phyloP scores from a whole-genome alignment of 2,797 vertebrate species.

The Malacoctenus gilli region DNA sequence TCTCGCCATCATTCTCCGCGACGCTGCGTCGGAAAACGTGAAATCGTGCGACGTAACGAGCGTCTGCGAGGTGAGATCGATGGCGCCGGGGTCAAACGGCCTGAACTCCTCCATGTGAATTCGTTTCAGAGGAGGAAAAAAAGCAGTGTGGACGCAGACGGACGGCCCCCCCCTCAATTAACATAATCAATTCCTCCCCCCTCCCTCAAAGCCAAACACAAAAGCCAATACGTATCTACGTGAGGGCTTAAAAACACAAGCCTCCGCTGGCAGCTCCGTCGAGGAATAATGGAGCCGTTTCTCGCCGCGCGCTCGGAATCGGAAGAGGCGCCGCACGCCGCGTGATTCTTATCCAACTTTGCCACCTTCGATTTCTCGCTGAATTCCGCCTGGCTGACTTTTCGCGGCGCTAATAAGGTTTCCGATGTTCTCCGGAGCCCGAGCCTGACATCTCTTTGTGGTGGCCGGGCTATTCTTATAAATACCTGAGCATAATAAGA shows the following conservation, averaged over 20 bases:
- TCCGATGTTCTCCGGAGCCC: conserved; percentile 33
- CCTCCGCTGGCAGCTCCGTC: conserved; percentile 14
- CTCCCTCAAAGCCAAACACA: conserved; percentile 21
- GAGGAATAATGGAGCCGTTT: conserved; percentile 29
- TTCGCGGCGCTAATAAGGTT: conserved; percentile 54
- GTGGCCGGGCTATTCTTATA: conserved; percentile 48
- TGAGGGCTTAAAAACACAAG: conserved; percentile 25
- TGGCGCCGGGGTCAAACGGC: conserved; percentile 38
- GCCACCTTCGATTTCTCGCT: conserved; percentile 32
- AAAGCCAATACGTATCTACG: conserved; percentile 24
- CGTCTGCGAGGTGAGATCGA: conserved; percentile 31
- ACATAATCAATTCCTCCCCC: conserved; percentile 46
- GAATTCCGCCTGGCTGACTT: conserved; percentile 47
- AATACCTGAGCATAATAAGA: conserved; percentile 64
- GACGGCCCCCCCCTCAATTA: conserved; percentile 30
- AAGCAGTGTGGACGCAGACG: conserved; percentile 14
- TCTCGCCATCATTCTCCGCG: neutral
- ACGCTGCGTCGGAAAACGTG: conserved; percentile 3
- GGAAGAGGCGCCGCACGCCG: conserved; percentile 21
- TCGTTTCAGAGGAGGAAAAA: conserved; percentile 5
- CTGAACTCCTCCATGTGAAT: conserved; percentile 29
- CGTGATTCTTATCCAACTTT: conserved; percentile 33
- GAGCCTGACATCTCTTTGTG: conserved; percentile 40
- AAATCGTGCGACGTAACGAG: conserved; percentile 22
- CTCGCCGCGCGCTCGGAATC: conserved; percentile 2